Percentiles rank a stretch among this genome's conserved stretches.
Evolutionary conservation across 2,113 vertebrate genomes (phyloP).

Genomic region (Chloebia gouldiae): DNA sequence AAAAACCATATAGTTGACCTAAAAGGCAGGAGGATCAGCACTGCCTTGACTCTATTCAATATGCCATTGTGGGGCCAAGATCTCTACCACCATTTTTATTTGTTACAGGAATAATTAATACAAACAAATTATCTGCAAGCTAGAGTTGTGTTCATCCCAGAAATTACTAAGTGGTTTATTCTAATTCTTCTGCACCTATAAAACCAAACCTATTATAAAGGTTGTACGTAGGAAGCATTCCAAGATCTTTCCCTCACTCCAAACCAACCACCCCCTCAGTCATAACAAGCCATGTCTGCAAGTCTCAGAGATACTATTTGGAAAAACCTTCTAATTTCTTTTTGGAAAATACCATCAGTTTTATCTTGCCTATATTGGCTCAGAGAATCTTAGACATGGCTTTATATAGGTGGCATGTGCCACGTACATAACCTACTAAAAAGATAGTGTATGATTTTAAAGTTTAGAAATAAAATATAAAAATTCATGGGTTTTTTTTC

Average conservation of each 20-base stretch:
- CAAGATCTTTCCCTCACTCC: background rate
- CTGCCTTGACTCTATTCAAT: background rate
- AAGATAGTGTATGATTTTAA: fast-evolving
- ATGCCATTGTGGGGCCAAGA: background rate
- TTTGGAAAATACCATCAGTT: background rate
- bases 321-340: background rate
- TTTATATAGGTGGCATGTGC: background rate
- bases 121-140: background rate
- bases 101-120: background rate
- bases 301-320: background rate
- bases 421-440: background rate
- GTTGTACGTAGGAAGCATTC: background rate
- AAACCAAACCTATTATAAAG: background rate
- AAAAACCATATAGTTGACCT: fast-evolving
- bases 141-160: background rate
- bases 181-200: background rate
- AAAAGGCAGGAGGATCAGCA: background rate
- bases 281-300: fast-evolving
- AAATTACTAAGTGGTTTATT: background rate
- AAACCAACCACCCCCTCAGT: background rate
- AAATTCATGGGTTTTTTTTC: fast-evolving
- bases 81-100: background rate
- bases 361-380: background rate
- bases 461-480: background rate
- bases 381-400: background rate